phyloP scores from a whole-genome alignment of 2,888 invertebrate species.

The Noctua pronuba region DNA sequence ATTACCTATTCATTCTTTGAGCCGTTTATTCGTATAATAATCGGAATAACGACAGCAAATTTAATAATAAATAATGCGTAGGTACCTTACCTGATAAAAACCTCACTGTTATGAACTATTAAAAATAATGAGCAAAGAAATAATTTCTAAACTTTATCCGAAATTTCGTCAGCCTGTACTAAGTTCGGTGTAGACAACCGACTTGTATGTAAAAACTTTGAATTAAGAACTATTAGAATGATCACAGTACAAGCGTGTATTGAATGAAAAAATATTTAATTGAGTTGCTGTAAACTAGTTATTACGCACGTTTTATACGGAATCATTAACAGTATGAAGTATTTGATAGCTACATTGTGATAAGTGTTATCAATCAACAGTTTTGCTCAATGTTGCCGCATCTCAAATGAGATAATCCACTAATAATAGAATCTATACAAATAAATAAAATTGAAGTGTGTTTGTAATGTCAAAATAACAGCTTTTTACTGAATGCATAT shows the following conservation, averaged over 20 bases:
- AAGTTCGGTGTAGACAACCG: neutral
- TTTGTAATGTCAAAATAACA: neutral
- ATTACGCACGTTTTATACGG: neutral
- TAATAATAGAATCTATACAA: neutral
- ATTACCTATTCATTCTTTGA: neutral
- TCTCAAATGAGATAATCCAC: slow-evolving; percentile 3
- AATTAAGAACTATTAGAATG: neutral
- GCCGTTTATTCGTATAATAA: too few species aligned
- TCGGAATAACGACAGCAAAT: neutral
- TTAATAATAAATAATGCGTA: neutral
- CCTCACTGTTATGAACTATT: neutral
- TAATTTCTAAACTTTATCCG: slow-evolving; percentile 19
- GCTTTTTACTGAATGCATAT: neutral
- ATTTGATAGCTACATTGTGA: slow-evolving; percentile 15
- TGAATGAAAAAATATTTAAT: neutral
- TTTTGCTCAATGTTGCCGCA: slow-evolving; percentile 31
- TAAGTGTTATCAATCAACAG: slow-evolving; percentile 38
- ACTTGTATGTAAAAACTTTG: slow-evolving; percentile 3
- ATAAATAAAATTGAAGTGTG: neutral
- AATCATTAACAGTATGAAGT: slow-evolving; percentile 3
- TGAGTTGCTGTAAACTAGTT: neutral
- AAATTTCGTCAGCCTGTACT: slow-evolving; percentile 33
- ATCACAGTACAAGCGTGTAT: neutral
- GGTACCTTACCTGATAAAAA: slow-evolving; percentile 19
- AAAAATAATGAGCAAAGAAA: slow-evolving; percentile 13